A percentile compares a stretch with the other conserved stretches of the same genome.
These are phyloP conservation scores for Galaxea fascicularis DNA, from an alignment of 92 coral and sea anemone species.

Conservation along the genomic window DNA sequence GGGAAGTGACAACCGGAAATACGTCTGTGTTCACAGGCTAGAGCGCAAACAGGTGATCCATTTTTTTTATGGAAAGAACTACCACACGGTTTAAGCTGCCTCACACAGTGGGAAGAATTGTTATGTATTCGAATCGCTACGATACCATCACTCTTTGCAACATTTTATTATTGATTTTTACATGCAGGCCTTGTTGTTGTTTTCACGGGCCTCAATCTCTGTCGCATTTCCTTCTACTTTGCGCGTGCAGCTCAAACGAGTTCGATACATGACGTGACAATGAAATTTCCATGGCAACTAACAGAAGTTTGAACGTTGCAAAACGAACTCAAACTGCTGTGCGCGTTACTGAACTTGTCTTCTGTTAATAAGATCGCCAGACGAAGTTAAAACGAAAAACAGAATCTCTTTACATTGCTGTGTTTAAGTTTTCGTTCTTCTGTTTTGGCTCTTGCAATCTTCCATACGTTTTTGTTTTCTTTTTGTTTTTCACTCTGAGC, in stretches of 20 bases:
- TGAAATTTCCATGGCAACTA: constrained; percentile 10
- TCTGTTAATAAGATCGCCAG: background rate
- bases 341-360: background rate
- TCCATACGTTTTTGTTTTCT: background rate
- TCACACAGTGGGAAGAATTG: too few relatives aligned
- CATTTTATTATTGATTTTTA: too few relatives aligned
- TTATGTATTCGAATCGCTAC: too few relatives aligned
- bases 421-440: background rate
- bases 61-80: too few relatives aligned
- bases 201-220: too few relatives aligned
- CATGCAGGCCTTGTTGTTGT: too few relatives aligned
- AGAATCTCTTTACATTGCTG: background rate
- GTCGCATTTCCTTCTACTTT: background rate
- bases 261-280: constrained; percentile 19
- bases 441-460: background rate
- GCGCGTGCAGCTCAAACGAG: constrained; percentile 19
- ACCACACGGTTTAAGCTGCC: too few relatives aligned
- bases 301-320: background rate
- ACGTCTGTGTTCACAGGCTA: too few relatives aligned
- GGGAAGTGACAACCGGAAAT: too few relatives aligned
- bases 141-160: too few relatives aligned
- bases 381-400: background rate
- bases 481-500: background rate
- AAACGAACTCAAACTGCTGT: background rate
- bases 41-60: too few relatives aligned